Evolutionary conservation across 64 coral and sea anemone species (phyloP).

Genomic region (Montipora cactus): DNA sequence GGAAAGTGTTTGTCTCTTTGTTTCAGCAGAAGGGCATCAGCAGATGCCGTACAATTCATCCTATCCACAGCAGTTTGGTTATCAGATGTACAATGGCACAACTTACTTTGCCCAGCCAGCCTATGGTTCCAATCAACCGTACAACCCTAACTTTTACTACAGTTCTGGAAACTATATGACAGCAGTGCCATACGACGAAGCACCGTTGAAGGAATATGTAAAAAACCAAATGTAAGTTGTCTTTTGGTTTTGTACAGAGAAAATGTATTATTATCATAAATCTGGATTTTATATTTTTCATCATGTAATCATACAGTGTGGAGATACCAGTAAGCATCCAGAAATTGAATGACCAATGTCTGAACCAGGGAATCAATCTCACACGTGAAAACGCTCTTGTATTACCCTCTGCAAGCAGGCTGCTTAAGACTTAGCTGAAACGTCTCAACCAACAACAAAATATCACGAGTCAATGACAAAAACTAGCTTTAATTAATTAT

Average conservation of each 20-base stretch:
- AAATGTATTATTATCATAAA: no score
- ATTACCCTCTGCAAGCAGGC: no score
- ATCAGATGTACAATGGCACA: slow-evolving; percentile 86
- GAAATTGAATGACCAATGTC: no score
- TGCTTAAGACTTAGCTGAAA: no score
- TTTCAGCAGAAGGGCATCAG: slow-evolving; percentile 60
- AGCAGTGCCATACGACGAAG: slow-evolving; percentile 55
- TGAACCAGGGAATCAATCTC: no score
- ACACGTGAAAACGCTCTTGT: no score
- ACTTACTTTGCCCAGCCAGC: slow-evolving; percentile 79
- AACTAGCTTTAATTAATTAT: no score
- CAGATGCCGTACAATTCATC: slow-evolving; percentile 77
- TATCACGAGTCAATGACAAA: no score
- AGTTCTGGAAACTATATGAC: slow-evolving; percentile 54
- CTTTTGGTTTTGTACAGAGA: not conserved
- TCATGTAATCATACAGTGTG: no score
- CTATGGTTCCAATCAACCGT: slow-evolving; percentile 55
- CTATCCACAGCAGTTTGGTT: slow-evolving; percentile 72
- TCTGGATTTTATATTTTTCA: no score
- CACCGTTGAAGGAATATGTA: slow-evolving; percentile 79
- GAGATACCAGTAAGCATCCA: no score
- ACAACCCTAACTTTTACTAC: slow-evolving; percentile 83
- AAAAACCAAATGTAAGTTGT: slow-evolving; percentile 90
- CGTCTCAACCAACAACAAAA: no score
- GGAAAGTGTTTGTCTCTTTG: not conserved